Evolutionary conservation across 2,113 vertebrate genomes (phyloP), one percentile per base, ranked within the genome.

Genomic region (Ranitomeya imitator): DNA sequence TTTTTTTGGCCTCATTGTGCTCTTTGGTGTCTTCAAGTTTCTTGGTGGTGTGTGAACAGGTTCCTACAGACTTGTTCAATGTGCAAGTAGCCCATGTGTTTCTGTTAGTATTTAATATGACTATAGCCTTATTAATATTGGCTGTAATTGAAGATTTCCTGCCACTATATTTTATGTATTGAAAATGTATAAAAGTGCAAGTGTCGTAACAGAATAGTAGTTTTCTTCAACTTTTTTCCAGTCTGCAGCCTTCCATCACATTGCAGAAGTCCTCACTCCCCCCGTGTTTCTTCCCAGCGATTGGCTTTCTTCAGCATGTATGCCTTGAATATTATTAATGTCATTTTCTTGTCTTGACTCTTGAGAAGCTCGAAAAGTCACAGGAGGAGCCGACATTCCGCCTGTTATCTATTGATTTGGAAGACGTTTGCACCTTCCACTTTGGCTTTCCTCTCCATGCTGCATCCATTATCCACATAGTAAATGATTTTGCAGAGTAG

Each of bases 361-460:
- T 74, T 10, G 0, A 54, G 19, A 55, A 78, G 18, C 45, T 78
- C 18, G 10, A 54, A 54, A 11, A n/a, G 74, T 78, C 74, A 78
- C 19, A 12, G n/a, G 45, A 78, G 51, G 18, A 16, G 37, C 6
- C 52, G 26, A 8, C 11, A 21, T 54, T 45, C 21, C 55, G 3
- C 77, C 54, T 67, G 59, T 80, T 81, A 81, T 54, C 77, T 19
- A 65, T 31, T 73, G 77, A 81, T 80, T 71, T 54, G 23, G 61
- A 37, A n/a, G 18, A 54, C n/a, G 26, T 18, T 79, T 54, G 76
- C 4, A 4, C 26, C 16, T 63, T 76, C 73, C 73, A 5, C 63
- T 54, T 37, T n/a, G 79, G 23, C 59, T 19, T 85, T 16, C 60
- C 52, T 73, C 55, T 74, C 10, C 37, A 15, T 81, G 26, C 52